phyloP scores from a whole-genome alignment of 2,113 vertebrate species.

The Oenanthe oenanthe region DNA sequence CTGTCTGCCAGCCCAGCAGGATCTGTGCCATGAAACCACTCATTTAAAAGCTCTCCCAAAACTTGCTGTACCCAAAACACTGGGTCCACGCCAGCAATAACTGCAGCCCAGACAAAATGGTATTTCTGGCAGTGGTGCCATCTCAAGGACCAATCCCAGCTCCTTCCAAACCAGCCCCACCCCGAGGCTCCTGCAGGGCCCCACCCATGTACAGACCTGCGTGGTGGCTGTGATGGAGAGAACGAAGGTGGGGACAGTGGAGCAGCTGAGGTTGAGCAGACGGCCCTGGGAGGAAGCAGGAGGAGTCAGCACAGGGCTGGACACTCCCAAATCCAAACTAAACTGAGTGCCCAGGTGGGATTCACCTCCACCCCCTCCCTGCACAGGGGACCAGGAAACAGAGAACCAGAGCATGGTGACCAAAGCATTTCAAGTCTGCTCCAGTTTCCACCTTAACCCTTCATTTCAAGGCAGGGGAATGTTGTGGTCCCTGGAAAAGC shows the following conservation, averaged over 20 bases:
- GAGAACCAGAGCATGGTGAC: rapidly evolving
- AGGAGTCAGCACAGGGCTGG: neutral
- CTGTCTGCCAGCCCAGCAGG: neutral
- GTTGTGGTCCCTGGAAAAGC: neutral
- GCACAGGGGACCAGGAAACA: neutral
- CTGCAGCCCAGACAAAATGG: neutral
- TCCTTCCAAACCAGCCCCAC: neutral
- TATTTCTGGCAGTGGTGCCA: neutral
- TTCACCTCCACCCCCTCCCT: neutral
- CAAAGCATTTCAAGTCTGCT: neutral
- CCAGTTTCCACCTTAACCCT: neutral
- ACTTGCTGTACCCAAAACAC: neutral
- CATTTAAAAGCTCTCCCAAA: neutral
- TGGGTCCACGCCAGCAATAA: neutral
- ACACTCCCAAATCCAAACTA: neutral
- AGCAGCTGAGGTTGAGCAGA: conserved; percentile 97
- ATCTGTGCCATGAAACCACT: neutral
- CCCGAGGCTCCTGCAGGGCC: rapidly evolving
- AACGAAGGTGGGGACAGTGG: conserved; percentile 96
- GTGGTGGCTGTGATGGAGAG: conserved; percentile 98
- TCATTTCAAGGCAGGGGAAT: neutral
- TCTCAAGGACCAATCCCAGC: neutral
- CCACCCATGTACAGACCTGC: conserved; percentile 78
- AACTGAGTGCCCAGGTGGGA: rapidly evolving
- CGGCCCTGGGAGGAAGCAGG: conserved; percentile 82